Conservation (phyloP, 2,113 vertebrate genomes). For the Bubo scandiacus region DNA sequence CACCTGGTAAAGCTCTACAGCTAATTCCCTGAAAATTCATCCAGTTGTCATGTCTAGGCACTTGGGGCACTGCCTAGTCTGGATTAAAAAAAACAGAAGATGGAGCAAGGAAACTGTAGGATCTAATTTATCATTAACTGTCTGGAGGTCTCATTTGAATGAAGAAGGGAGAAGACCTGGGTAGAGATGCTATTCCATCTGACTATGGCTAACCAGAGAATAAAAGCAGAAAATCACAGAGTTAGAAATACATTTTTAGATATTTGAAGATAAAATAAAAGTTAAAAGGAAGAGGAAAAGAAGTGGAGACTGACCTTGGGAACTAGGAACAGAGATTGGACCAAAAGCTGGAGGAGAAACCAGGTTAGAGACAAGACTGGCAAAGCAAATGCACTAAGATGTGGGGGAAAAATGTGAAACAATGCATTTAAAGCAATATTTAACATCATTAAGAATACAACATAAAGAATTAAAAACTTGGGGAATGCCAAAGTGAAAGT, state of each 20-base stretch:
- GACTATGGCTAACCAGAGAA: background rate
- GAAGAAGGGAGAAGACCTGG: background rate
- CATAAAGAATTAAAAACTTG: background rate
- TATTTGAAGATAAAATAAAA: background rate
- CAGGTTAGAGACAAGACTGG: background rate
- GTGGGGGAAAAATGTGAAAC: background rate
- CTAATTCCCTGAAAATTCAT: background rate
- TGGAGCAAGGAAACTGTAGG: background rate
- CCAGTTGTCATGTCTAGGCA: background rate
- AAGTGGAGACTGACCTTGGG: background rate
- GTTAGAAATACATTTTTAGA: background rate
- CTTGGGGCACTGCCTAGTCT: background rate
- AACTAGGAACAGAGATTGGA: background rate
- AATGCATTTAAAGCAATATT: background rate
- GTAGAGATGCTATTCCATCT: background rate
- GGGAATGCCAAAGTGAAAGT: background rate
- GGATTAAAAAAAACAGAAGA: background rate
- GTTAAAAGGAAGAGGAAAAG: background rate
- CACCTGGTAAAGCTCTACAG: accelerated
- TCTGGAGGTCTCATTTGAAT: background rate
- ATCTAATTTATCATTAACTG: background rate
- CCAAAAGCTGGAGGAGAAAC: background rate
- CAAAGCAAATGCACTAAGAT: background rate
- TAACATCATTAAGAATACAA: background rate
- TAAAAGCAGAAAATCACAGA: background rate